A percentile compares a stretch with the other conserved stretches of the same genome.
Conservation (phyloP, 1,140 invertebrate species). For the Euwallacea similis region DNA sequence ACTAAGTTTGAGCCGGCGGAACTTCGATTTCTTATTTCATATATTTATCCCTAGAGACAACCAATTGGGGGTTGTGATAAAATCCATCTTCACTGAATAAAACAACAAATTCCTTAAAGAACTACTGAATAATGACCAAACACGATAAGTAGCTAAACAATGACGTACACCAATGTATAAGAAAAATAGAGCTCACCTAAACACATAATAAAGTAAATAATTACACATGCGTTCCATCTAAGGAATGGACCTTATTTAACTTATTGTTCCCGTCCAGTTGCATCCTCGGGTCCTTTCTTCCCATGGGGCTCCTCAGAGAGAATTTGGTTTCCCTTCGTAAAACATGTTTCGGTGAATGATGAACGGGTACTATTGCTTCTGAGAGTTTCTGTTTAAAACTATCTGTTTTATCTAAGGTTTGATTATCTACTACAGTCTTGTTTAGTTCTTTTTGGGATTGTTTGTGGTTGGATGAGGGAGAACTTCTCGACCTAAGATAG, state of each 20-base stretch:
- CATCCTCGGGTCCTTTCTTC: slow-evolving; percentile 46
- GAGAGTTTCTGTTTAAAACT: slow-evolving; percentile 36
- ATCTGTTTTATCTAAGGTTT: slow-evolving; percentile 21
- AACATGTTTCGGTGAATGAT: slow-evolving; percentile 48
- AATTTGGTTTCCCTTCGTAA: slow-evolving; percentile 48
- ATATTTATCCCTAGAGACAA: too few species aligned
- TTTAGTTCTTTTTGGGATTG: slow-evolving; percentile 11
- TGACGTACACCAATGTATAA: too few species aligned
- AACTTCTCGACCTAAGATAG: slow-evolving; percentile 22
- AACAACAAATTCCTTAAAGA: too few species aligned
- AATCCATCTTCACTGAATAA: too few species aligned
- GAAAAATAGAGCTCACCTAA: too few species aligned
- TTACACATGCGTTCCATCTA: slow-evolving; percentile 46
- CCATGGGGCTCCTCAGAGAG: slow-evolving; percentile 46
- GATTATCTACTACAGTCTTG: not conserved
- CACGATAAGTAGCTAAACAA: too few species aligned
- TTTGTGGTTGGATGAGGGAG: slow-evolving; percentile 20
- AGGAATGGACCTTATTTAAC: slow-evolving; percentile 42
- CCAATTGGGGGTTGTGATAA: too few species aligned
- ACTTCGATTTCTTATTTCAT: too few species aligned
- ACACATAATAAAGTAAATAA: not conserved
- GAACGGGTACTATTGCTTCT: slow-evolving; percentile 44
- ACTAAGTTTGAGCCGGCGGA: too few species aligned
- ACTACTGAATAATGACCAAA: too few species aligned
- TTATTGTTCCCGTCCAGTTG: slow-evolving; percentile 44